Base-by-base conservation (phyloP, 2,888 invertebrate species). In the Cosmopolites sordidus region DNA sequence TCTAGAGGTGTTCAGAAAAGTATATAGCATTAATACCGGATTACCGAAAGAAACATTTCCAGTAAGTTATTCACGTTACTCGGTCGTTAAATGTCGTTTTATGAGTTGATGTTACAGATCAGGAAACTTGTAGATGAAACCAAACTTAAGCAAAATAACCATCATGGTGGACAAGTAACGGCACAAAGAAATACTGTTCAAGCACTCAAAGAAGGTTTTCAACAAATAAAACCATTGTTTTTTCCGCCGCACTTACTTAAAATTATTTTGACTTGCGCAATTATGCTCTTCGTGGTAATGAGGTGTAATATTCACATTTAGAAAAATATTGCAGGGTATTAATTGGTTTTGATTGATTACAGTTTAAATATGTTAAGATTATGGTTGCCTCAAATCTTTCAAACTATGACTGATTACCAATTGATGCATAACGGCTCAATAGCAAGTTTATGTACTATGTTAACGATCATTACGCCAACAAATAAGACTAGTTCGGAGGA, bases 341-440 rank as follows among this genome's bases (percentile, higher is more conserved):
- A n/a, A n/a, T n/a, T n/a, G n/a, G n/a, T n/a, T n/a, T n/a, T n/a
- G n/a, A n/a, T n/a, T n/a, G n/a, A n/a, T 60, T 66, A 41, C 48
- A 73, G 72, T 50, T 47, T 86, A 59, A 92, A 92, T 66, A 89
- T 90, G 0, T 76, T 92, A 38, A 84, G 90, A 18, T 78, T 92
- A 29, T 92, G 92, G 92, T 80, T 90, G 58, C 92, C 92, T 0
- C 89, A 91, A 67, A 76, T 92, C 12, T 90, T 91, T 59, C 82
- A 86, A 45, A 84, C 86, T 69, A 83, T 86, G 37, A 68, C 66
- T 46, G 69, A 72, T 52, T 72, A 69, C 56, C 63, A 66, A 48
- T 37, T 56, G 8, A 33, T 56, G 1, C 59, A 71, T 47, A 64
- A 68, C 47, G 61, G 64, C 9, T 65, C 68, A 48, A 64, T 69